These are phyloP conservation scores for Tenthredo livida DNA, from an alignment of 2,888 invertebrate species.

Conservation along the genomic window DNA sequence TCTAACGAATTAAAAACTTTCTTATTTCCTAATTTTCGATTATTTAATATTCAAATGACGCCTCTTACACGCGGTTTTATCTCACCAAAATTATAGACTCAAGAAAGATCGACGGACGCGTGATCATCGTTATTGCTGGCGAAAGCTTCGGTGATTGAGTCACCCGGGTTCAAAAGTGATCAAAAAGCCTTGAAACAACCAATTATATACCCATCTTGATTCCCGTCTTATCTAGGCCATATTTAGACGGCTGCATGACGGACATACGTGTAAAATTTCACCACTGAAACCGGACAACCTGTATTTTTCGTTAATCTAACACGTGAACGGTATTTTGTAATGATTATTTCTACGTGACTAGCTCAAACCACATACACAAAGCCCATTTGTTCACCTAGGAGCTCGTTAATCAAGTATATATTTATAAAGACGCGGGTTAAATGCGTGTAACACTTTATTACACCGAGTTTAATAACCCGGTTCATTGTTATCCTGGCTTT, in stretches of 20 bases:
- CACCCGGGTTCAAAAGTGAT: conserved; percentile 17
- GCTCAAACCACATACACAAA: background rate
- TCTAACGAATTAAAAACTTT: background rate
- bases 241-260: conserved; percentile 5
- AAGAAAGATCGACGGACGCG: background rate
- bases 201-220: conserved; percentile 45
- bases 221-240: conserved; percentile 16
- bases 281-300: background rate
- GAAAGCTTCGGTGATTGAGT: conserved; percentile 36
- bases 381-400: background rate
- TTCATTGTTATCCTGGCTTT: background rate
- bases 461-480: background rate
- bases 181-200: conserved; percentile 37
- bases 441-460: background rate
- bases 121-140: background rate
- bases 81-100: background rate
- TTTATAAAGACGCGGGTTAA: background rate
- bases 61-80: background rate
- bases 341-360: conserved; percentile 13
- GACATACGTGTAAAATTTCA: background rate
- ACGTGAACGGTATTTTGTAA: background rate
- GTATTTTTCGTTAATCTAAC: conserved; percentile 36
- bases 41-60: background rate
- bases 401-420: conserved; percentile 37
- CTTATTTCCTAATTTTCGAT: background rate